phyloP scores from a whole-genome alignment of 2,888 invertebrate genomes.

The Melanophora roralis region DNA sequence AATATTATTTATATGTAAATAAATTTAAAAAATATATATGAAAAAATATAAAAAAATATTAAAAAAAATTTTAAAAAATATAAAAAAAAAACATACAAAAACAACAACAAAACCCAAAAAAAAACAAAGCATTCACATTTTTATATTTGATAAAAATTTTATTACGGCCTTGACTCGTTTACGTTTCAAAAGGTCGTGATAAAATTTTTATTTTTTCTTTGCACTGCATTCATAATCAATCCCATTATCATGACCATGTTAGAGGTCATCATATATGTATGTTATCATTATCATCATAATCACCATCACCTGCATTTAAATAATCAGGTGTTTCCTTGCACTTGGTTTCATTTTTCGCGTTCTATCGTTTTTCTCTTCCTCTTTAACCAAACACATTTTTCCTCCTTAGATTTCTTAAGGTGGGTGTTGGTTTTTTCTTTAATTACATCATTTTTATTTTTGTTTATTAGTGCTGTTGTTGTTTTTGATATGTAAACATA shows the following conservation, averaged over 20 bases:
- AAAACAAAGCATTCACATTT: slow-evolving; percentile 28
- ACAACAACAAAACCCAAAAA: slow-evolving; percentile 66
- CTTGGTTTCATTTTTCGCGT: slow-evolving; percentile 44
- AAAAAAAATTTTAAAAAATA: slow-evolving; percentile 62
- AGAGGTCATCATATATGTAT: no score
- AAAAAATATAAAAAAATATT: slow-evolving; percentile 63
- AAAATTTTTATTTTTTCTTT: not conserved
- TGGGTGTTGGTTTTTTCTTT: slow-evolving; percentile 44
- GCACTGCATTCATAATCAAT: not conserved
- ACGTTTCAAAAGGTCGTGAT: slow-evolving; percentile 41
- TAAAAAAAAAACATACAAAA: slow-evolving; percentile 70
- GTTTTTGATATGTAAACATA: not conserved
- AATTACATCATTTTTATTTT: slow-evolving; percentile 57
- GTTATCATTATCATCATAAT: not conserved
- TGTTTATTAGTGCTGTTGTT: slow-evolving; percentile 34
- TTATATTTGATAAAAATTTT: slow-evolving; percentile 9
- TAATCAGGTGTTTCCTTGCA: slow-evolving; percentile 53
- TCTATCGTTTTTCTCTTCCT: not conserved
- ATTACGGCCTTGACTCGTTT: slow-evolving; percentile 43
- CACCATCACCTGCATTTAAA: slow-evolving; percentile 13
- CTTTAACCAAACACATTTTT: not conserved
- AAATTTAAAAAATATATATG: slow-evolving; percentile 73
- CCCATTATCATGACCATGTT: slow-evolving; percentile 21
- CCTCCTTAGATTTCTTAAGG: slow-evolving; percentile 13
- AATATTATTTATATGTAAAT: slow-evolving; percentile 77